These are phyloP conservation scores for Aleiodes testaceus DNA, from an alignment of 2,888 invertebrate species.

Conservation along the genomic window DNA sequence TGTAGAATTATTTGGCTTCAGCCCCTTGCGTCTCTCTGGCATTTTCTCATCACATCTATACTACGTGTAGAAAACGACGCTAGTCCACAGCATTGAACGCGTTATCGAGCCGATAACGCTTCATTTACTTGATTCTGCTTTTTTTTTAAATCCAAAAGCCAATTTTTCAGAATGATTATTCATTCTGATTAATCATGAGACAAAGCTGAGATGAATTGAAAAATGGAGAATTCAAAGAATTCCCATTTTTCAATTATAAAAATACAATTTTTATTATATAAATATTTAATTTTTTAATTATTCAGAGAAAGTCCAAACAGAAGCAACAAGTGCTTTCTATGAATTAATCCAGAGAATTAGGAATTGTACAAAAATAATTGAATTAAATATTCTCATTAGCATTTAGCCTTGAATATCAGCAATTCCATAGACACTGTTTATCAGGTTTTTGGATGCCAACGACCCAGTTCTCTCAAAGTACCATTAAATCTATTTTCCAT, in stretches of 20 bases:
- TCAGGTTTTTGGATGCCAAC: neutral
- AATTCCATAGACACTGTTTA: neutral
- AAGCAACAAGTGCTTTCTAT: no score
- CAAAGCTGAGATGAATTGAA: no score
- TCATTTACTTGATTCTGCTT: conserved; percentile 3
- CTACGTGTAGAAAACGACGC: conserved; percentile 39
- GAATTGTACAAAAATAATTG: no score
- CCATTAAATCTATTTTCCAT: conserved; percentile 28
- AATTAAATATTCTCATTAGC: no score
- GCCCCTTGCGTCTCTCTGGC: conserved; percentile 15
- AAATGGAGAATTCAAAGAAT: no score
- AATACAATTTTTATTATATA: no score
- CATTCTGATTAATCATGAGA: no score
- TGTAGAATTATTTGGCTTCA: conserved; percentile 24
- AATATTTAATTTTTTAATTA: no score
- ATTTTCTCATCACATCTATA: neutral
- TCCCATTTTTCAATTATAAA: no score
- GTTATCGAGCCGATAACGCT: conserved; percentile 41
- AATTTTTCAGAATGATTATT: neutral
- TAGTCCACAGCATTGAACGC: conserved; percentile 31
- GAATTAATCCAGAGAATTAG: no score
- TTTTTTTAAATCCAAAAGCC: neutral
- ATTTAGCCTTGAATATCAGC: neutral
- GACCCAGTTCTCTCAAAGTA: neutral
- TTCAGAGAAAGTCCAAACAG: no score